Evolutionary conservation across 1,140 invertebrate species (phyloP), one percentile per base, ranked within the genome.

Genomic region (Pseudomyrmex cubaensis): DNA sequence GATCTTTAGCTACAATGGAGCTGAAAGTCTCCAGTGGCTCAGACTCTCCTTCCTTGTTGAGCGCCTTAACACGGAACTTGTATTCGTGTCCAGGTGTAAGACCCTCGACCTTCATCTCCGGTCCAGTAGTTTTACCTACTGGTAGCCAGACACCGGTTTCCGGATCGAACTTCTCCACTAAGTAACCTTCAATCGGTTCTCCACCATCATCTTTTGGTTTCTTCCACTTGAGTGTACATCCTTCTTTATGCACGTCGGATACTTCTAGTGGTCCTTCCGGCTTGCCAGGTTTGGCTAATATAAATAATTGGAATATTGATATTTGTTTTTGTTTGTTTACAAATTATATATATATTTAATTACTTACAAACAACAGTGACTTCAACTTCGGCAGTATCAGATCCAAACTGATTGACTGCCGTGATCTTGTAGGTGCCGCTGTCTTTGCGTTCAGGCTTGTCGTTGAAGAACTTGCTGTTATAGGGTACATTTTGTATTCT

Each of bases 121-220:
- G 97, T 35, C 96, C 96, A 78, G 95, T 95, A 35, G 96, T 96
- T 93, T 97, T 97, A 61, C 97, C 98, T 66, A 98, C 97, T 17
- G 98, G 98, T 76, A 99, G 90, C 98, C 98, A 99, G 75, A 98
- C 95, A 10, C 98, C 98, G 22, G 97, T 98, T 85, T 98, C 98
- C 3, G 97, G 96, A 94, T 99, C 98, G 93, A 97, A 97, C 93
- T 99, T 99, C 94, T 99, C 99, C 15, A 99, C 97, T 62, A 99
- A 95, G 93, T 99, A 99, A 52, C 96, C 97, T 90, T 98, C 98
- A 87, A 99, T 97, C 2, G 98, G 98, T 92, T 98, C 97, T 10
- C 99, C 99, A 80, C 99, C 99, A 93, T 99, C 99, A 93, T 99
- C 99, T 92, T 98, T 99, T 1, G 99, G 98, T 93, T 98, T 97